These are phyloP conservation scores for Dolichallabes microphthalmus DNA, from an alignment of 2,113 vertebrate genomes.

Conservation along the genomic window DNA sequence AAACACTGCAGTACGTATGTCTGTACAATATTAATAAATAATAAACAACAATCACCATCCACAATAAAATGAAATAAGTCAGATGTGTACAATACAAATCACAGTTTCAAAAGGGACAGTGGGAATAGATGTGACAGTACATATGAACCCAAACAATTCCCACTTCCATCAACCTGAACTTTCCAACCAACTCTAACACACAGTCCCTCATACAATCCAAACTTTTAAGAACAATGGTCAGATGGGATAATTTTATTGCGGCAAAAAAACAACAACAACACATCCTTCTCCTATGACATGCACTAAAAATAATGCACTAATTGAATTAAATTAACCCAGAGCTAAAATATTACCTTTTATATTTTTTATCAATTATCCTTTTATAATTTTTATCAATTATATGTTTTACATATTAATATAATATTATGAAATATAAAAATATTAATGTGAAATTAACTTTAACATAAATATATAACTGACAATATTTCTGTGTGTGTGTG, in stretches of 20 bases:
- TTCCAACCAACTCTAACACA: not conserved
- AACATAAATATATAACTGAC: not conserved
- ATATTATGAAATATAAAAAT: not conserved
- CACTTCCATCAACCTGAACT: not conserved
- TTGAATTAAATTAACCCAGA: not conserved
- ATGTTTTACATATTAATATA: not conserved
- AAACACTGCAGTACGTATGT: not conserved
- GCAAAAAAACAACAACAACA: not conserved
- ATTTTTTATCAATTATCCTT: not conserved
- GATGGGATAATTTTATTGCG: not conserved
- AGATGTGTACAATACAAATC: not conserved
- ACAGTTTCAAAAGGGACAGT: not conserved
- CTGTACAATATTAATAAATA: not conserved
- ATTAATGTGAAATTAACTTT: not conserved
- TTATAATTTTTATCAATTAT: not conserved
- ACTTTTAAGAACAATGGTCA: not conserved
- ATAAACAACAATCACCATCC: not conserved
- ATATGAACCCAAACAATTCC: not conserved
- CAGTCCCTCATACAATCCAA: not conserved
- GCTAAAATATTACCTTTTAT: too few species aligned
- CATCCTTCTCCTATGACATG: not conserved
- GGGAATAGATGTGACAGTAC: not conserved
- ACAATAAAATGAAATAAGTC: not conserved
- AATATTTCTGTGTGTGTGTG: constrained; percentile 8
- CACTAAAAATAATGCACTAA: not conserved